Evolutionary conservation across 2,888 invertebrate species (phyloP).

Genomic region (Coleophora deauratella): DNA sequence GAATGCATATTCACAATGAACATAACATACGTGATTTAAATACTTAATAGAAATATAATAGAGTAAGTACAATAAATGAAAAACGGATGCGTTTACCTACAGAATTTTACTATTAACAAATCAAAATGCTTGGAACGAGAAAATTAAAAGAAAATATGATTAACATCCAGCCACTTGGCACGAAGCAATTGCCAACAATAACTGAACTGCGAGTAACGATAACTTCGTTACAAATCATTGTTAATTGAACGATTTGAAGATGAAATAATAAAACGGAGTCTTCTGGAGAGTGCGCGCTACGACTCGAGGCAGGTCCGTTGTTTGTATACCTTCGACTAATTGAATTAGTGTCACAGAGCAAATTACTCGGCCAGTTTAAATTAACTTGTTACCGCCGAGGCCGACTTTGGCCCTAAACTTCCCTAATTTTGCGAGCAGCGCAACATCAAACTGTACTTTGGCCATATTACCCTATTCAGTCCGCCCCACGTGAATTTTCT

Average conservation of each 20-base stretch:
- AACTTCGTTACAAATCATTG: neutral
- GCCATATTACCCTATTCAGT: slow-evolving; percentile 62
- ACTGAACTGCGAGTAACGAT: neutral
- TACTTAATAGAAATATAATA: too few relatives aligned
- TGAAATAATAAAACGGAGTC: slow-evolving; percentile 13
- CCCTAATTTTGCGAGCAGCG: slow-evolving; percentile 69
- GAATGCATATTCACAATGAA: too few relatives aligned
- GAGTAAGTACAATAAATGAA: too few relatives aligned
- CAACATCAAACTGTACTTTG: slow-evolving; percentile 70
- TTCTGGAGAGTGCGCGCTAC: slow-evolving; percentile 13
- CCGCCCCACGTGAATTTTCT: slow-evolving; percentile 68
- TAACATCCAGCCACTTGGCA: too few relatives aligned
- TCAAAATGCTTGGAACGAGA: too few relatives aligned
- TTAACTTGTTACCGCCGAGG: slow-evolving; percentile 59
- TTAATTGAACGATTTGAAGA: neutral
- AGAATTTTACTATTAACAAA: too few relatives aligned
- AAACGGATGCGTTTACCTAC: too few relatives aligned
- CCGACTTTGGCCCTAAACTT: slow-evolving; percentile 68
- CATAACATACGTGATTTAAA: too few relatives aligned
- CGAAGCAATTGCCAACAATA: neutral
- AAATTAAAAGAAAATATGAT: too few relatives aligned
- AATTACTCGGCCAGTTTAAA: slow-evolving; percentile 69
- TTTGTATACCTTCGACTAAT: slow-evolving; percentile 63
- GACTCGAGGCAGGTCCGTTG: slow-evolving; percentile 27
- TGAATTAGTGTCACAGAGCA: slow-evolving; percentile 67